Percentiles rank a stretch among this genome's conserved stretches.
Evolutionary conservation across 2,888 invertebrate species (phyloP).

Genomic region (Sphaerophoria taeniata): DNA sequence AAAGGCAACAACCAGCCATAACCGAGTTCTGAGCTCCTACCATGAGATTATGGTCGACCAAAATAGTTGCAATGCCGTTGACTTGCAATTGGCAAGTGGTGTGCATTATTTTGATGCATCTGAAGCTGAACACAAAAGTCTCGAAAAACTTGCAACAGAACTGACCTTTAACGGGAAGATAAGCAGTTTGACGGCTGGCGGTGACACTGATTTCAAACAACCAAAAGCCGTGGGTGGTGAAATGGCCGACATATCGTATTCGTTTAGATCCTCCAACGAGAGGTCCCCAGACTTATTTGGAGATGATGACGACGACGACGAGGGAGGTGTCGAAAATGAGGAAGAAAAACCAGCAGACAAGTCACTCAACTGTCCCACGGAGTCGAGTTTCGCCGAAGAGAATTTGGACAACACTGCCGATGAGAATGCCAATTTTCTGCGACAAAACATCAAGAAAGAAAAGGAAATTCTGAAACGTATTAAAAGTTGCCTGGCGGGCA

Average conservation of each 20-base stretch:
- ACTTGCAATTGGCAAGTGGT: conserved; percentile 77
- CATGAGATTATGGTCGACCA: conserved; percentile 78
- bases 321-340: conserved; percentile 18
- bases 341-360: conserved; percentile 61
- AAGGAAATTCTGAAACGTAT: conserved; percentile 81
- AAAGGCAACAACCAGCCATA: background rate
- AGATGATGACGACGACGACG: conserved; percentile 83
- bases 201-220: conserved; percentile 21
- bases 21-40: conserved; percentile 70
- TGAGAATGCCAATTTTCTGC: conserved; percentile 66
- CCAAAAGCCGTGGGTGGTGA: conserved; percentile 51
- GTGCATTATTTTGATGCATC: conserved; percentile 26
- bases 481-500: conserved; percentile 87
- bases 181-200: conserved; percentile 76
- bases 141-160: conserved; percentile 67
- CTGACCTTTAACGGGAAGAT: conserved; percentile 82
- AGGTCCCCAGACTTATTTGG: conserved; percentile 88
- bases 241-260: conserved; percentile 67
- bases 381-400: conserved; percentile 79
- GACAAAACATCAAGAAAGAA: conserved; percentile 79
- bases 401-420: conserved; percentile 75
- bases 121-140: conserved; percentile 13
- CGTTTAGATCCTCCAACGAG: conserved; percentile 79
- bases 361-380: conserved; percentile 77
- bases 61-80: conserved; percentile 82